Evolutionary conservation across 1,140 invertebrate species (phyloP), one percentile per base, ranked within the genome.

Genomic region (Galleria mellonella): DNA sequence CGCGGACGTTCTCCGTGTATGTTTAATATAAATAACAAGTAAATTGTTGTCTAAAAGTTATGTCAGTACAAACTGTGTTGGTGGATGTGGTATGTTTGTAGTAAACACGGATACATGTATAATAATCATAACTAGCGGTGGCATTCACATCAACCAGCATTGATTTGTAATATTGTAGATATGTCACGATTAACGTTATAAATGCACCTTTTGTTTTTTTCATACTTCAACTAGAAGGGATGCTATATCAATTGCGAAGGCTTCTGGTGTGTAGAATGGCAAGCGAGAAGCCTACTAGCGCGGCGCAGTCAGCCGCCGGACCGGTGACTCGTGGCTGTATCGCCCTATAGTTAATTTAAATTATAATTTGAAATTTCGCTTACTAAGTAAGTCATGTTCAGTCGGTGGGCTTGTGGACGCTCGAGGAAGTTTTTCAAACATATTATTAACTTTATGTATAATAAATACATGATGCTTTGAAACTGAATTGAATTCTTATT

Each of bases 401-500:
- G 64, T 72, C 64, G 62, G 59, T 58, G 68, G 72, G 72, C 65
- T 76, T 68, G 62, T 51, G 65, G 60, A 72, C 56, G 65, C 68
- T 64, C 66, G 70, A 65, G 60, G 59, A 62, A 60, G 51, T 51
- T 65, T 55, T 72, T 70, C 69, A 66, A 78, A 63, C 77, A 68
- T 79, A 83, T 78, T 81, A 70, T 67, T 79, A 82, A 82, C 72
- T 77, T 71, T 78, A 69, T 84, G 73, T 82, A 78, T 78, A 72
- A 78, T 77, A 62, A 62, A 66, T 70, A 78, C 61, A 70, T 64
- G 69, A 77, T 83, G 77, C 78, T 82, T 84, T 83, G 71, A 56
- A 82, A 78, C 72, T 76, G 77, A 78, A 82, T 77, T 79, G 69
- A 79, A 83, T 78, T 82, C 70, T 78, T 78, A 83, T 75, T 72